Conservation (phyloP, 2,888 invertebrate genomes). For the Criorhina ranunculi region DNA sequence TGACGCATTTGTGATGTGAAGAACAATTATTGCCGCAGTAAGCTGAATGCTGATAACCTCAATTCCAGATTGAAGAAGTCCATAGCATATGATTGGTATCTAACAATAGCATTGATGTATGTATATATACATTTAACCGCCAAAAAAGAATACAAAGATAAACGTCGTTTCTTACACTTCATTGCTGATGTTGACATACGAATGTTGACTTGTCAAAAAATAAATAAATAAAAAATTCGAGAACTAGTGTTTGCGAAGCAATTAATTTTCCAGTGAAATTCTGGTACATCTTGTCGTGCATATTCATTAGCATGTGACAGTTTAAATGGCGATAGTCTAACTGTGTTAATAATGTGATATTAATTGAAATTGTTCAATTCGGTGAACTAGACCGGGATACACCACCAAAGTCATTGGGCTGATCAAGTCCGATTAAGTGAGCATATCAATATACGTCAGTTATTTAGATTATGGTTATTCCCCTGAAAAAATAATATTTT, state of each 20-base stretch:
- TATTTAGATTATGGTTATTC: slow-evolving; percentile 32
- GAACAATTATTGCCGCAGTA: slow-evolving; percentile 32
- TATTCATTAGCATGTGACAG: slow-evolving; percentile 39
- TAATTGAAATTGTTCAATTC: slow-evolving; percentile 27
- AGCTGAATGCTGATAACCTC: slow-evolving; percentile 51
- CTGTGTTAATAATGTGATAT: slow-evolving; percentile 37
- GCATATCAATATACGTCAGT: slow-evolving; percentile 39
- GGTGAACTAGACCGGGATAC: slow-evolving; percentile 1
- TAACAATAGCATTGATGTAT: slow-evolving; percentile 10
- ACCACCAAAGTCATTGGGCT: slow-evolving; percentile 44
- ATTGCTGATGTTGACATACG: slow-evolving; percentile 32
- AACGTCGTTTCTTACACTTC: slow-evolving; percentile 34
- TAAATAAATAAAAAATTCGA: slow-evolving; percentile 42
- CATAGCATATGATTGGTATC: slow-evolving; percentile 38
- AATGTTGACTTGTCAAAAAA: slow-evolving; percentile 11
- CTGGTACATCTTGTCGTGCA: slow-evolving; percentile 22
- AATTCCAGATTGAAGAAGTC: slow-evolving; percentile 47
- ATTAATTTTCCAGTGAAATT: slow-evolving; percentile 53
- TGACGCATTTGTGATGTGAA: slow-evolving; percentile 17
- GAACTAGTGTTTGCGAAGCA: slow-evolving; percentile 48
- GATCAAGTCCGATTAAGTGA: slow-evolving; percentile 37
- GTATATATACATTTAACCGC: slow-evolving; percentile 33
- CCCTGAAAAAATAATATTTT: slow-evolving; percentile 7
- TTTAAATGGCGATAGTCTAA: slow-evolving; percentile 8
- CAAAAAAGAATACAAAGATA: slow-evolving; percentile 49